phyloP scores from a whole-genome alignment of 2,888 invertebrate genomes.

The Caenorhabditis sp. region DNA sequence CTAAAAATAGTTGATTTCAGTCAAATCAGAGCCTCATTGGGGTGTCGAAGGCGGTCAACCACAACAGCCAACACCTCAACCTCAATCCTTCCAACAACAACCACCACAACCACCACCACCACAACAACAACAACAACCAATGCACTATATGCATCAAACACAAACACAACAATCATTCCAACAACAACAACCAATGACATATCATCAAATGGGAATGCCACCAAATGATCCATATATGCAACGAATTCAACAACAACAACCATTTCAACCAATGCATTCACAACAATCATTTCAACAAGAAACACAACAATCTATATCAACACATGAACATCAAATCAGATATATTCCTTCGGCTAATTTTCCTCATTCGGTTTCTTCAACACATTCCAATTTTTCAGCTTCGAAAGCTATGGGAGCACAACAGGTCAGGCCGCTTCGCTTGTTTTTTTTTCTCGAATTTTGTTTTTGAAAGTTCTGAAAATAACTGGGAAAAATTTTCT shows the following conservation, averaged over 20 bases:
- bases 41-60: conserved; percentile 1
- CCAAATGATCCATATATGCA: neutral
- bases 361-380: neutral
- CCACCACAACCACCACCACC: too few species aligned
- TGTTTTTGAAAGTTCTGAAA: too few species aligned
- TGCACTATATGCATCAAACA: conserved; percentile 7
- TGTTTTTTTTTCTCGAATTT: too few species aligned
- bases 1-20: too few species aligned
- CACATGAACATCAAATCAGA: neutral
- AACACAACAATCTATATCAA: conserved; percentile 11
- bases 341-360: neutral
- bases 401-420: neutral
- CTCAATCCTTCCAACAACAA: too few species aligned
- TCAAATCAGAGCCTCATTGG: conserved; percentile 6
- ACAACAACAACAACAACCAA: conserved; percentile 10
- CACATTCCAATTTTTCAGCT: neutral
- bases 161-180: neutral
- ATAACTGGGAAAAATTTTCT: too few species aligned
- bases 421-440: too few species aligned
- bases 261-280: neutral
- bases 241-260: conserved; percentile 11
- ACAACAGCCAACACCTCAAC: too few species aligned
- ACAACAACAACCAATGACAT: neutral
- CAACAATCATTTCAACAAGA: conserved; percentile 5
- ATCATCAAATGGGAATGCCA: neutral